Evolutionary conservation across 2,888 invertebrate species (phyloP), one percentile per base, ranked within the genome.

Genomic region (Phyllotreta cruciferae): DNA sequence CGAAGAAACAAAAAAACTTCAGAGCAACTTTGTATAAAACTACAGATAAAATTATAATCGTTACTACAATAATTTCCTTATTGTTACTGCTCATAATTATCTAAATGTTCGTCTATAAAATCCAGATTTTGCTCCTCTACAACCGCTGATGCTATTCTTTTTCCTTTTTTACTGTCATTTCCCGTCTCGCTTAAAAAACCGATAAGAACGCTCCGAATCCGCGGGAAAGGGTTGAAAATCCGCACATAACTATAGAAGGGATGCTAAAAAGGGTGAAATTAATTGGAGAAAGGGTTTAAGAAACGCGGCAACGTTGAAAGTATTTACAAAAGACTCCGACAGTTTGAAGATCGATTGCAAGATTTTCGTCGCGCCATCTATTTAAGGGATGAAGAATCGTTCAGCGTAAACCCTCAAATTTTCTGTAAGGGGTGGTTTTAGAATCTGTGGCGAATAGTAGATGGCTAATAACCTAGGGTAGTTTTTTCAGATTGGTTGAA

Each of bases 201-300:
- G 52, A 52, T 52, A 36, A 52, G 52, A 52, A 52, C 38, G 37
- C 37, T 14, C 10, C 38, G 14, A 13, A 36, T 13, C 38, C 34
- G 49, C 34, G 37, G 34, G 10, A 50, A 52, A 37, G 52, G 52
- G 37, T 10, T 35, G 49, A 49, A 24, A 36, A 49, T 49, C 50
- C 49, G 58, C 44, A 52, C 38, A 37, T 52, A 36, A 41, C 42
- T 58, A 50, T 36, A 39, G 36, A 50, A 60, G 60, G 60, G 58
- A n/a, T 44, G 60, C 37, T 24, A 44, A 60, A 60, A 60, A 4
- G 60, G 60, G 60, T 60, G 52, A 53, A 37, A 60, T 44, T 52
- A 42, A 36, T 53, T 53, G 14, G 36, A 13, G 38, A 60, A 44
- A 53, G 60, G 60, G 24, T 24, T 41, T 50, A 36, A 6, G 10